Evolutionary conservation across 2,797 vertebrate genomes (phyloP).

Genomic region (Chelidonichthys spinosus): DNA sequence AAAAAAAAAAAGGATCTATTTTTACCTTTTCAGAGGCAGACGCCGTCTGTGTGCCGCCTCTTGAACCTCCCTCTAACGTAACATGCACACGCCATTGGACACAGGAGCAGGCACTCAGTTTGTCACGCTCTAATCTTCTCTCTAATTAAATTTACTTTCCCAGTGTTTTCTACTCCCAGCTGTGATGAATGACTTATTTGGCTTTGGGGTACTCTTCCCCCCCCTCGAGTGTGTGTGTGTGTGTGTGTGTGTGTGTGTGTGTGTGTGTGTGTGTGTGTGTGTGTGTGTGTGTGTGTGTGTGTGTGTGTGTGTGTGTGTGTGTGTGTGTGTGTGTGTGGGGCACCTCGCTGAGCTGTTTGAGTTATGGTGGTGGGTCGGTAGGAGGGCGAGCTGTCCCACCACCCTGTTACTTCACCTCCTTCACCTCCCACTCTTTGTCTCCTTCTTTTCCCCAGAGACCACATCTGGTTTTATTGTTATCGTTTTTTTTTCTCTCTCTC

Average conservation of each 20-base stretch:
- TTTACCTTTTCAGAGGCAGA: conserved; percentile 44
- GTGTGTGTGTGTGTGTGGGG: conserved; percentile 15
- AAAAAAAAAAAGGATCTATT: conserved; percentile 66
- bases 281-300: conserved; percentile 31
- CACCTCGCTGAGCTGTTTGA: conserved; percentile 47
- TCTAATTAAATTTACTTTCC: conserved; percentile 79
- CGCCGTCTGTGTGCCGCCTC: conserved; percentile 27
- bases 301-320: conserved; percentile 30
- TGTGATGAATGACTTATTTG: conserved; percentile 78
- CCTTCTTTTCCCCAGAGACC: conserved; percentile 55
- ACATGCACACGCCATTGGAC: conserved; percentile 41
- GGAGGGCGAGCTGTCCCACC: conserved; percentile 46
- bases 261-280: conserved; percentile 15
- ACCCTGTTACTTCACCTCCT: conserved; percentile 61
- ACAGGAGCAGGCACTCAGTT: conserved; percentile 53
- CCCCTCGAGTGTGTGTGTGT: conserved; percentile 43
- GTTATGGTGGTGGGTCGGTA: conserved; percentile 41
- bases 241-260: conserved; percentile 26
- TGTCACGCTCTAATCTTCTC: conserved; percentile 68
- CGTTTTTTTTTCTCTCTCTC: conserved; percentile 11
- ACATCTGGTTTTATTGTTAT: conserved; percentile 79
- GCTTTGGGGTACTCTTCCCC: conserved; percentile 62
- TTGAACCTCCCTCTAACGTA: conserved; percentile 38
- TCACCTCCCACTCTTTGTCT: conserved; percentile 43
- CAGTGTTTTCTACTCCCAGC: conserved; percentile 63